phyloP scores from a whole-genome alignment of 2,113 vertebrate genomes.

The Copsychus sechellarum region DNA sequence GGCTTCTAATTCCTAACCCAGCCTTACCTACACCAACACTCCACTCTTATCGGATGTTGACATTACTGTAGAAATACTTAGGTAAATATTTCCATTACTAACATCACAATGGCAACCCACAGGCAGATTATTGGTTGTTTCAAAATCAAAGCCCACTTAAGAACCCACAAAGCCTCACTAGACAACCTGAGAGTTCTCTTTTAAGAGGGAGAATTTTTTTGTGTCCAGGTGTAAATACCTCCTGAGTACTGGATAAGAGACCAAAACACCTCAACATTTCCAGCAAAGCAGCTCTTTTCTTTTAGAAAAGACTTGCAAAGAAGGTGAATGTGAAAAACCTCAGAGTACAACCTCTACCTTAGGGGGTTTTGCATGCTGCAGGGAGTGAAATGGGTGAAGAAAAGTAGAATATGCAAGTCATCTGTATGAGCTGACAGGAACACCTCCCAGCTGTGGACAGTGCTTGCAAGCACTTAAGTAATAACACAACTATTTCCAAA shows the following conservation, averaged over 20 bases:
- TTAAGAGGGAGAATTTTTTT: not conserved
- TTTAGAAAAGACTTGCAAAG: not conserved
- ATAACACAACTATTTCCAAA: conserved; percentile 34
- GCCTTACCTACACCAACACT: not conserved
- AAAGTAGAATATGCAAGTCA: not conserved
- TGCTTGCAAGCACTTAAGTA: conserved; percentile 24
- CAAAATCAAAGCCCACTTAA: not conserved
- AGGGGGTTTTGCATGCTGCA: not conserved
- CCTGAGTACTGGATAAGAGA: not conserved
- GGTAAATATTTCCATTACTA: not conserved
- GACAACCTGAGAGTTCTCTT: not conserved
- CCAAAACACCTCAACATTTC: not conserved
- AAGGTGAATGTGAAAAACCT: not conserved
- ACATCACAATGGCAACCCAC: not conserved
- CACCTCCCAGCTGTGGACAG: not conserved
- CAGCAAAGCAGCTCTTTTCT: not conserved
- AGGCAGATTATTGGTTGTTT: not conserved
- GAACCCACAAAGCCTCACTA: not conserved
- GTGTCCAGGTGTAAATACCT: not conserved
- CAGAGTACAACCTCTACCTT: not conserved
- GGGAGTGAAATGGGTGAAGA: not conserved
- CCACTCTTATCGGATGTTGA: not conserved
- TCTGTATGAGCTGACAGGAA: not conserved
- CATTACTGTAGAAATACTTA: not conserved
- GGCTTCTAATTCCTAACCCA: not conserved